Evolutionary conservation across 2,797 vertebrate genomes (phyloP).

Genomic region (Silurus aristotelis): DNA sequence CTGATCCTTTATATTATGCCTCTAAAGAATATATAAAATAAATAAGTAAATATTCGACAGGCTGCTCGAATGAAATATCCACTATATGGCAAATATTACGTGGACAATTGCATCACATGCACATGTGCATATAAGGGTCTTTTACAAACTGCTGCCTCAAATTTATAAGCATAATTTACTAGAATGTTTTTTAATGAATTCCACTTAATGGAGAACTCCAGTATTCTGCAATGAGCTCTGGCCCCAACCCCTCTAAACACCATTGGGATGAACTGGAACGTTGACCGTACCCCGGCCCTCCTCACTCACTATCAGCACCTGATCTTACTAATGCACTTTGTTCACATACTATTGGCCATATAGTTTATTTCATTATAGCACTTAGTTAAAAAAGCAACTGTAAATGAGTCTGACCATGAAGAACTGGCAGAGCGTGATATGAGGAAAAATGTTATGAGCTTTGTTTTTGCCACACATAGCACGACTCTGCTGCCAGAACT

Average conservation of each 20-base stretch:
- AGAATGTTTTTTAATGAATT: not conserved
- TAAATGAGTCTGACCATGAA: slow-evolving; percentile 85
- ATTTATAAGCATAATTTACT: not conserved
- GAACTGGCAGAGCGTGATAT: slow-evolving; percentile 99
- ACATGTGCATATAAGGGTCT: too few relatives aligned
- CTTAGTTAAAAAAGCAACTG: not conserved
- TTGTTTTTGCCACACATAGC: slow-evolving; percentile 96
- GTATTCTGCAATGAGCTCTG: not conserved
- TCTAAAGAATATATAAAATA: not conserved
- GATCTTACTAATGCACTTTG: not conserved
- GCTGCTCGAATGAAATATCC: too few relatives aligned
- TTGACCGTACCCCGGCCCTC: too few relatives aligned
- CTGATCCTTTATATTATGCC: not conserved
- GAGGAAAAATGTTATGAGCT: slow-evolving; percentile 98
- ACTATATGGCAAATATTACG: not conserved
- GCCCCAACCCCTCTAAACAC: not conserved
- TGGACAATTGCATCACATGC: not conserved
- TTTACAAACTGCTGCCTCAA: not conserved
- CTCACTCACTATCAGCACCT: not conserved
- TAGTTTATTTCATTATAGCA: not conserved
- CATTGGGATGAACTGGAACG: not conserved
- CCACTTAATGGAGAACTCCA: not conserved
- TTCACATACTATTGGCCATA: not conserved
- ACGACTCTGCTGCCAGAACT: slow-evolving; percentile 97
- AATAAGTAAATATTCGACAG: not conserved